These are phyloP conservation scores for Phasianus colchicus DNA, from an alignment of 2,113 vertebrate species.

Conservation along the genomic window DNA sequence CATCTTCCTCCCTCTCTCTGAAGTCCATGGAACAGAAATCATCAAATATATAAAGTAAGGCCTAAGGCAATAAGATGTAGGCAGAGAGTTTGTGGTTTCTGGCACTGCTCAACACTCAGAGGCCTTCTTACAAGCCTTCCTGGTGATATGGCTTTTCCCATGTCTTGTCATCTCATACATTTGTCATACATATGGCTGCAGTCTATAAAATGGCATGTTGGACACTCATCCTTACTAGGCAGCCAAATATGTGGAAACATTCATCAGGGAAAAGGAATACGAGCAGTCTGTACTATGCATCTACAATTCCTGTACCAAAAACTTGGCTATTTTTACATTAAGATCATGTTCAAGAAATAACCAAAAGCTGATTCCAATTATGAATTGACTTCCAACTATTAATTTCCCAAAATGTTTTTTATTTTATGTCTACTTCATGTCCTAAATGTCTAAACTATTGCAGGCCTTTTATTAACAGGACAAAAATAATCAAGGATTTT, in stretches of 20 bases:
- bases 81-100: not conserved
- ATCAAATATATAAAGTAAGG: rapidly evolving
- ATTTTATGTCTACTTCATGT: not conserved
- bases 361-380: slow-evolving; percentile 8
- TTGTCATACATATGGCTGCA: not conserved
- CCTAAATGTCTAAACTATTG: not conserved
- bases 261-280: not conserved
- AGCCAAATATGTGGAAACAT: not conserved
- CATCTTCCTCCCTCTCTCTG: not conserved
- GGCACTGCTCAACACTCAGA: not conserved
- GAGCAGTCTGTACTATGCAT: not conserved
- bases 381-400: not conserved
- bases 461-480: slow-evolving; percentile 1
- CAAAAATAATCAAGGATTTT: slow-evolving; percentile 10
- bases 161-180: not conserved
- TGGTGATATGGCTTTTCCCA: not conserved
- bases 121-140: not conserved
- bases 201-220: not conserved
- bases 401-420: slow-evolving; percentile 7
- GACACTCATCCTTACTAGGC: not conserved
- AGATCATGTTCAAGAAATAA: not conserved
- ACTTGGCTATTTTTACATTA: not conserved
- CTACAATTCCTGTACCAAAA: not conserved
- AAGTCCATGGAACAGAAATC: not conserved
- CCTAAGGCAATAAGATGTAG: not conserved